A percentile compares a stretch with the other conserved stretches of the same genome.
These are phyloP conservation scores for Clusia tigrina DNA, from an alignment of 2,888 invertebrate species.

Conservation along the genomic window DNA sequence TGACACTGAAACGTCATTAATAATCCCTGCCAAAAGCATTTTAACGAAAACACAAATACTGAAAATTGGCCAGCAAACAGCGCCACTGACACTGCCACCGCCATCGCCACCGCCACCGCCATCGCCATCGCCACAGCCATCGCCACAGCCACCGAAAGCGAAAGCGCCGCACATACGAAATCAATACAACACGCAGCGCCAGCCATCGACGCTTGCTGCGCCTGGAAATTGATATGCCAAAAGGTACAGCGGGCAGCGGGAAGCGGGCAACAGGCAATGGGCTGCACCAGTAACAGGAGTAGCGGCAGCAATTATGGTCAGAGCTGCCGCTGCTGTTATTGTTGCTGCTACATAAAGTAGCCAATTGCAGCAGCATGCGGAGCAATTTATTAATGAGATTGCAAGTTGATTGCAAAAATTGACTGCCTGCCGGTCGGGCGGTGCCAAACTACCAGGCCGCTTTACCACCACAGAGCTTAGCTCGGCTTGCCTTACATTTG, in stretches of 20 bases:
- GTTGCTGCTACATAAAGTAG: slow-evolving; percentile 45
- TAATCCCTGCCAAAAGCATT: slow-evolving; percentile 30
- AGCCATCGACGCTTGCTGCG: slow-evolving; percentile 54
- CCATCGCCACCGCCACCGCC: slow-evolving; percentile 9
- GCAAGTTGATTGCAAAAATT: slow-evolving; percentile 55
- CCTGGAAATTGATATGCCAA: slow-evolving; percentile 44
- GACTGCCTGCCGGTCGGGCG: slow-evolving; percentile 37
- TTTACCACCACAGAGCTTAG: neutral
- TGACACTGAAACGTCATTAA: slow-evolving; percentile 45
- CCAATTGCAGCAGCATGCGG: slow-evolving; percentile 54
- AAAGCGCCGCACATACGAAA: slow-evolving; percentile 16
- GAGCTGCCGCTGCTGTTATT: neutral
- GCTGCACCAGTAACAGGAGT: slow-evolving; percentile 30
- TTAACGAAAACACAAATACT: slow-evolving; percentile 5
- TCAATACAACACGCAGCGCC: slow-evolving; percentile 46
- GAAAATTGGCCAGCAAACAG: slow-evolving; percentile 24
- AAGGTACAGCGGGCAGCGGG: slow-evolving; percentile 40
- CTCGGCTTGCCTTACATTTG: neutral
- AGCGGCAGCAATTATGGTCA: no score
- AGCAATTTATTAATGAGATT: slow-evolving; percentile 63
- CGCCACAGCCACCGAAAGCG: slow-evolving; percentile 1
- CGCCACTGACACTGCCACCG: no score
- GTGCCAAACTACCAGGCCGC: neutral
- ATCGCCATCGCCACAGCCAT: no score
- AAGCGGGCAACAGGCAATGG: slow-evolving; percentile 23